Base-by-base conservation (phyloP, 2,888 invertebrate species). In the Cyclophora punctaria region DNA sequence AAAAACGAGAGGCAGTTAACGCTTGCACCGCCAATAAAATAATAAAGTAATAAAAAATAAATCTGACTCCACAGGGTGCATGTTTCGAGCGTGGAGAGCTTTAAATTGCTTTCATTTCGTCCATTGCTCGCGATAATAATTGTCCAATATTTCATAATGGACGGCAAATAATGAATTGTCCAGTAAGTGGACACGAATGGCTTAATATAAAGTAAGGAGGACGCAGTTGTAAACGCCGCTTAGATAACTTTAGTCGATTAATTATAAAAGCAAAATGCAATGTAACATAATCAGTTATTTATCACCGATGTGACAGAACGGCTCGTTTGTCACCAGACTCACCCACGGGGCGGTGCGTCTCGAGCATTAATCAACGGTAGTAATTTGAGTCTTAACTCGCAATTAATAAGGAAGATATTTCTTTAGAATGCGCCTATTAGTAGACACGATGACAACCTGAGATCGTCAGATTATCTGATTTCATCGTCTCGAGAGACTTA, bases 241-340 rank as follows among this genome's bases (percentile, higher is more conserved):
- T 68, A 77, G 80, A 82, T 84, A 83, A 72, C 75, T 69, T 71
- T 70, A 78, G 78, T 80, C 80, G 80, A 83, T 85, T 87, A 87
- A 85, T 86, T 82, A 83, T 83, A 72, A 80, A 77, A 64, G 80
- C 80, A 78, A 85, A 85, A 84, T 80, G 78, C 75, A 78, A 76
- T 80, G 85, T 83, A 86, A 84, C 80, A 82, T 78, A 84, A 86
- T 87, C 85, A 85, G 87, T 83, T 85, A 87, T 87, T 87, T 86
- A 88, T 88, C 85, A 85, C 77, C 68, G 73, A 71, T 79, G 81
- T 76, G 84, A 83, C 84, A 82, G 78, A 73, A 72, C 71, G 71
- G 73, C 80, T 80, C 85, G 78, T 87, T 87, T 88, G 83, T 86
- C 87, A 84, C 78, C 67, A 69, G 79, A 79, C 80, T 81, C 86